Conservation (phyloP, 2,888 invertebrate species). For the Lottia scabra region DNA sequence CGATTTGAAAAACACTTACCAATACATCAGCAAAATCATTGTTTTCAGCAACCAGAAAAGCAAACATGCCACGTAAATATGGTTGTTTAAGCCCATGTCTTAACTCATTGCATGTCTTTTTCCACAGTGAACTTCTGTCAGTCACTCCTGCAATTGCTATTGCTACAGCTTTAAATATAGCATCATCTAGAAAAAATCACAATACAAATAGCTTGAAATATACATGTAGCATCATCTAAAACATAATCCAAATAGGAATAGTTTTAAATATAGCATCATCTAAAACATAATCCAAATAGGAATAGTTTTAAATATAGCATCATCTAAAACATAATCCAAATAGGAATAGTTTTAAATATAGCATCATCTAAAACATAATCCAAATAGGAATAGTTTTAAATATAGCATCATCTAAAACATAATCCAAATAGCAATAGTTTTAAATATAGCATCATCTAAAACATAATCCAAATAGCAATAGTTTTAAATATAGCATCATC, state of each 20-base stretch:
- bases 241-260: neutral
- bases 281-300: too few relatives aligned
- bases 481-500: too few relatives aligned
- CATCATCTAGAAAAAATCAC: slow-evolving; percentile 23
- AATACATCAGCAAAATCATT: slow-evolving; percentile 82
- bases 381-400: too few relatives aligned
- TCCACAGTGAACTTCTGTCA: slow-evolving; percentile 84
- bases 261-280: too few relatives aligned
- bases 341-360: neutral
- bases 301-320: too few relatives aligned
- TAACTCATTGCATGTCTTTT: slow-evolving; percentile 80
- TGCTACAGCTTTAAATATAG: slow-evolving; percentile 74
- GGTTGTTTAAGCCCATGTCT: slow-evolving; percentile 86
- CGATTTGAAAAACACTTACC: slow-evolving; percentile 74
- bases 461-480: too few relatives aligned
- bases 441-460: too few relatives aligned
- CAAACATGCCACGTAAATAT: slow-evolving; percentile 90
- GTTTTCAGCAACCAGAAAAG: slow-evolving; percentile 86
- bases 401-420: too few relatives aligned
- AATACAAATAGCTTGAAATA: neutral
- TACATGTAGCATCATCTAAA: neutral
- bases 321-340: neutral
- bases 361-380: neutral
- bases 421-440: too few relatives aligned
- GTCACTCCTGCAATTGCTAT: slow-evolving; percentile 84